Base-by-base conservation (phyloP, 2,888 invertebrate genomes). In the Hemicrepidius hirtus region DNA sequence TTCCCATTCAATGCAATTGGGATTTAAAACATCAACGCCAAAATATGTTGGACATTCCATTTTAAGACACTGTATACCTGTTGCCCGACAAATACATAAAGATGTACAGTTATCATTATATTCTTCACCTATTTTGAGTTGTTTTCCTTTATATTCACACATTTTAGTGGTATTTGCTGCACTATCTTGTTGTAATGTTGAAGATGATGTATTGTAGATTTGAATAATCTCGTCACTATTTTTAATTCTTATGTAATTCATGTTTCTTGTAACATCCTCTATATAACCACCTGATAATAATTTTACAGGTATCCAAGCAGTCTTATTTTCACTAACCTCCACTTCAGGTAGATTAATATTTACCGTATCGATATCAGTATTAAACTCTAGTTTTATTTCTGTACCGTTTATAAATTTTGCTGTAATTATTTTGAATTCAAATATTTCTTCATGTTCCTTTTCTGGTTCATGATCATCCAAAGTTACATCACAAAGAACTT, bases 1-100 rank as follows among this genome's bases (percentile, higher is more conserved):
- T 73, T 95, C 95, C 97, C 97, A 97, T 76, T 93, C 91, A 7
- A 96, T 88, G 82, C 97, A 97, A 73, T 93, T 91, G 0, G 95
- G 93, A 81, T 96, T 94, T 53, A 96, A 86, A 6, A 95, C 91
- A 82, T 96, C 96, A n/a, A 95, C 87, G 0, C 95, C 96, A 74
- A 95, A 95, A 79, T 93, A 93, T 0, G 94, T 93, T 76, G 97
- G 92, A 80, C 97, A 97, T 75, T 95, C 92, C 24, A 97, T 88
- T 49, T 93, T 92, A 0, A 92, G 91, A 82, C 97, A 97, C 76
- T 94, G 92, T 0, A 92, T 90, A 78, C 92, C 93, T 0, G 88
- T 88, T 0, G 90, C 90, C 0, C 90, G 90, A 82, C 97, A 97
- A 68, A 92, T 90, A 83, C 96, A 97, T 13, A 94, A 89, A 59